phyloP scores from a whole-genome alignment of 2,888 invertebrate species.

The Linnaemya tessellans region DNA sequence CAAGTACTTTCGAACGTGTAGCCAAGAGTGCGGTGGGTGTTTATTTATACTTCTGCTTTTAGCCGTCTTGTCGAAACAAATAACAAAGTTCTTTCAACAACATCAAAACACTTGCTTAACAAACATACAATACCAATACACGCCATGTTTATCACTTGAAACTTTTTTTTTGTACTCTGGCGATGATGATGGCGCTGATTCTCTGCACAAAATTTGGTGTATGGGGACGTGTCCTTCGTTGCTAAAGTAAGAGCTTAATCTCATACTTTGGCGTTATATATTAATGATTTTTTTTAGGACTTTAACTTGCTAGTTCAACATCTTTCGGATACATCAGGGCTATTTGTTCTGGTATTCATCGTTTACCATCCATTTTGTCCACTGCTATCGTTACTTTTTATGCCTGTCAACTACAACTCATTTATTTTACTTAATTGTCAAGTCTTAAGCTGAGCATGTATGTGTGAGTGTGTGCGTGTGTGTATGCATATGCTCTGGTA shows the following conservation, averaged over 20 bases:
- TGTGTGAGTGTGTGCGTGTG: background rate
- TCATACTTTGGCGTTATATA: slow-evolving; percentile 58
- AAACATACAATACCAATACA: slow-evolving; percentile 14
- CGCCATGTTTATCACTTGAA: slow-evolving; percentile 3
- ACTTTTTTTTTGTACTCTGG: background rate
- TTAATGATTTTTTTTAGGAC: slow-evolving; percentile 56
- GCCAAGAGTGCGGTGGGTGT: slow-evolving; percentile 1
- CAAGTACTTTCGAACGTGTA: background rate
- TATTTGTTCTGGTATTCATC: slow-evolving; percentile 34
- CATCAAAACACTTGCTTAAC: slow-evolving; percentile 16
- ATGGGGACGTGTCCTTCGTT: background rate
- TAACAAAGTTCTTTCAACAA: slow-evolving; percentile 7
- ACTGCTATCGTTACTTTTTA: slow-evolving; percentile 47
- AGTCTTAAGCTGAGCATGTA: slow-evolving; percentile 70
- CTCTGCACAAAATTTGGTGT: background rate
- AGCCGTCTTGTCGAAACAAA: background rate
- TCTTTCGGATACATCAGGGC: slow-evolving; percentile 50
- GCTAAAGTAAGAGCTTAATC: slow-evolving; percentile 13
- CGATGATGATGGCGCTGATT: slow-evolving; percentile 2
- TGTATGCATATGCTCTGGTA: slow-evolving; percentile 12
- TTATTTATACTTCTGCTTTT: slow-evolving; percentile 56
- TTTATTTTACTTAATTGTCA: slow-evolving; percentile 81
- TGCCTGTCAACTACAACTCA: slow-evolving; percentile 75
- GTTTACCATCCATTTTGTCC: slow-evolving; percentile 18
- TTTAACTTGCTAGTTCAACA: slow-evolving; percentile 54